A percentile compares a stretch with the other conserved stretches of the same genome.
phyloP scores from a whole-genome alignment of 2,888 invertebrate species.

The Ectemnius lituratus region DNA sequence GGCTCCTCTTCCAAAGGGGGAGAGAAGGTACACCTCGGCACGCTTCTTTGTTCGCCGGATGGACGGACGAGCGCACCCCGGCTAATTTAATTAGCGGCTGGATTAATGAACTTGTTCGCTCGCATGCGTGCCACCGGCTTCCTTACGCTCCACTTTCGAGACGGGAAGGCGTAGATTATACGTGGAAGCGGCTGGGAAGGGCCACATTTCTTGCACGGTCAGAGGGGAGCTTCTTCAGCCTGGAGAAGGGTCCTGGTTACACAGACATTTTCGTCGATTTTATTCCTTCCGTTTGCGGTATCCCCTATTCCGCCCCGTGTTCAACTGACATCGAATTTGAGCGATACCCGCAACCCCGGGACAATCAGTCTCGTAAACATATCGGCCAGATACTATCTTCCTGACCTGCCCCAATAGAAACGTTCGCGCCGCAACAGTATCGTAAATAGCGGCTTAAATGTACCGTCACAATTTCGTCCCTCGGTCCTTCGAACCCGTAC shows the following conservation, averaged over 20 bases:
- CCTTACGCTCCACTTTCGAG: neutral
- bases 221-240: neutral
- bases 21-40: constrained; percentile 3
- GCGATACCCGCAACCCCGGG: constrained; percentile 29
- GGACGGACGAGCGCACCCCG: constrained; percentile 8
- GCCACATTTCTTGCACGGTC: neutral
- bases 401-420: constrained; percentile 74
- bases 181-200: neutral
- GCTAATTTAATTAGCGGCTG: constrained; percentile 41
- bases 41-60: constrained; percentile 1
- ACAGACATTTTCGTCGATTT: constrained; percentile 11
- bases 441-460: constrained; percentile 76
- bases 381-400: constrained; percentile 63
- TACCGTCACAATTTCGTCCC: constrained; percentile 66
- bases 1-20: neutral
- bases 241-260: neutral
- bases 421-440: constrained; percentile 71
- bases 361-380: constrained; percentile 70
- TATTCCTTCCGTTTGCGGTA: constrained; percentile 12
- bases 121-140: constrained; percentile 25
- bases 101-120: constrained; percentile 26
- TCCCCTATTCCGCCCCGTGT: constrained; percentile 15
- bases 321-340: constrained; percentile 33
- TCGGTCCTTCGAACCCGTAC: constrained; percentile 46
- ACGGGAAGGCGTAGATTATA: constrained; percentile 6